Evolutionary conservation across 1,140 invertebrate genomes (phyloP), one percentile per base, ranked within the genome.

Genomic region (Ceratina calcarata): DNA sequence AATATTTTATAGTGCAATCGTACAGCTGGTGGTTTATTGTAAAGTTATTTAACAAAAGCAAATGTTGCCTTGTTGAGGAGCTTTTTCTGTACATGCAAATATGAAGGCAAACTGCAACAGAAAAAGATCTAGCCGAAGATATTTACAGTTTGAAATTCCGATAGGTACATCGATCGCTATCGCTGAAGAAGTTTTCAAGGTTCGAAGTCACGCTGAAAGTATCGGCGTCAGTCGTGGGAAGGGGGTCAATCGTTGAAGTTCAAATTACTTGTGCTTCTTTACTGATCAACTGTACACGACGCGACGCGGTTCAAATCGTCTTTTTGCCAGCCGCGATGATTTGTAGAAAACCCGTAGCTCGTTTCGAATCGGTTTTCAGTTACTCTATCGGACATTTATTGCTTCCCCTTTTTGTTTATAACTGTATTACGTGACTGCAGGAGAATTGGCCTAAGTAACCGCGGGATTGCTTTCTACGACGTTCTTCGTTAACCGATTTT

Each of bases 181-280:
- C 67, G 32, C 8, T 61, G 37, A 72, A 72, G n/a, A 72, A 72
- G n/a, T 61, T 61, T 72, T 61, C 37, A 45, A 0, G 20, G 16
- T n/a, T 49, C 22, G 13, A 16, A 45, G 55, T 18, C n/a, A 32
- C 16, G 45, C 6, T 22, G 75, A 61, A 78, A 71, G 76, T 20
- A 22, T 32, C 58, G 13, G 18, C 27, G 65, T 20, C 22, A 13
- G n/a, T 65, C 76, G 60, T 72, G 69, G 69, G 76, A 78, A 78
- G 60, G 37, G 3, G 60, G 76, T 72, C 76, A 65, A 16, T 55
- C 51, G 1, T 27, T 8, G 22, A 27, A 78, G 32, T 20, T 64
- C n/a, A 27, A 71, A 55, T 62, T 68, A 24, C 15, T 45, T 45
- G 37, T 45, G 37, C 37, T 16, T 71, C 27, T 78, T 64, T 6